Evolutionary conservation across 2,888 invertebrate species (phyloP).

Genomic region (Tenthredo amoena): DNA sequence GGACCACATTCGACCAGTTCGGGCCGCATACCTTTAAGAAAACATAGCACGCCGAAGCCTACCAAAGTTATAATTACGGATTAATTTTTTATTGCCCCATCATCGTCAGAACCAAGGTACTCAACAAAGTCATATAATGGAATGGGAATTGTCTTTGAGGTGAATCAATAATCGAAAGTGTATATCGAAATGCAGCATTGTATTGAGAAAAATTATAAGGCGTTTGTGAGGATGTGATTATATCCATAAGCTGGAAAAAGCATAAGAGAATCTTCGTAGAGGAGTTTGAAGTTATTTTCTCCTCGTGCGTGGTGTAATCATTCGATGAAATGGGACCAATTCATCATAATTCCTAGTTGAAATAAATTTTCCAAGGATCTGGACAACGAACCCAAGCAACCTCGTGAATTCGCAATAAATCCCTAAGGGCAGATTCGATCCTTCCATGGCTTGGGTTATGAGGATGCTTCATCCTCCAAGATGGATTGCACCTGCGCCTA

Average conservation of each 20-base stretch:
- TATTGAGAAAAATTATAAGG: background rate
- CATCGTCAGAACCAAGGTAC: slow-evolving; percentile 14
- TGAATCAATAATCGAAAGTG: slow-evolving; percentile 29
- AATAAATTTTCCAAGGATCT: slow-evolving; percentile 25
- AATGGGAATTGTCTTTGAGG: background rate
- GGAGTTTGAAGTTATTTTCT: background rate
- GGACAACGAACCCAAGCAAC: slow-evolving; percentile 19
- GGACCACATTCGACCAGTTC: slow-evolving; percentile 13
- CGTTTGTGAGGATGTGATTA: background rate
- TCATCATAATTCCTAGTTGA: background rate
- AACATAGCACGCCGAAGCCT: slow-evolving; percentile 6
- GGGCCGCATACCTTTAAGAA: slow-evolving; percentile 22
- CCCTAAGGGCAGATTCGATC: slow-evolving; percentile 44
- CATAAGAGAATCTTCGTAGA: background rate
- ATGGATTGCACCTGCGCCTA: background rate
- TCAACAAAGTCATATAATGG: slow-evolving; percentile 1
- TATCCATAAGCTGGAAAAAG: background rate
- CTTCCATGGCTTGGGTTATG: slow-evolving; percentile 9
- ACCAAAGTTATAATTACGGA: slow-evolving; percentile 43
- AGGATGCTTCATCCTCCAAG: slow-evolving; percentile 16
- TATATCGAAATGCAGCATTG: background rate
- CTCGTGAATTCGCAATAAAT: slow-evolving; percentile 39
- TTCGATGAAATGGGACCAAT: slow-evolving; percentile 10
- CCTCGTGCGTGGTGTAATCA: background rate
- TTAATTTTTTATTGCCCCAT: slow-evolving; percentile 42